Conservation (phyloP, 2,888 invertebrate species). For the Apodemia hepburni region DNA sequence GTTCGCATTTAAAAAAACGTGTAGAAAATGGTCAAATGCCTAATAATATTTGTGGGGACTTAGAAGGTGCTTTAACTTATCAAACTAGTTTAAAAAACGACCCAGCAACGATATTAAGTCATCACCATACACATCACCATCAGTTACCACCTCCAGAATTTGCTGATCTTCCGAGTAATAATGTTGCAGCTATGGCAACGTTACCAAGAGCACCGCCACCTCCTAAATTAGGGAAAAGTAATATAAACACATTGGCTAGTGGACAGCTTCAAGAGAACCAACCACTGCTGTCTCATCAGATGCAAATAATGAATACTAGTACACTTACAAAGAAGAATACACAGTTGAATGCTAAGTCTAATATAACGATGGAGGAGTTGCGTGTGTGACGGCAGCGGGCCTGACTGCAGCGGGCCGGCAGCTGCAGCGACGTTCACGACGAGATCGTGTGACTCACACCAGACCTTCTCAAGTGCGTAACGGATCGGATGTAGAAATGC, state of each 20-base stretch:
- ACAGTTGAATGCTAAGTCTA: constrained; percentile 81
- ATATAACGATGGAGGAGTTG: constrained; percentile 88
- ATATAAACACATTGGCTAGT: constrained; percentile 78
- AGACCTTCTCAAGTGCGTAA: constrained; percentile 74
- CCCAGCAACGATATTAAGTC: constrained; percentile 86
- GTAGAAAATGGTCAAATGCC: constrained; percentile 94
- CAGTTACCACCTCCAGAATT: constrained; percentile 92
- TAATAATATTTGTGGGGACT: constrained; percentile 92
- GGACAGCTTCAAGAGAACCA: constrained; percentile 84
- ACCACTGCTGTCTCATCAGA: constrained; percentile 86
- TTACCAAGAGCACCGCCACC: constrained; percentile 88
- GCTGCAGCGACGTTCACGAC: constrained; percentile 76
- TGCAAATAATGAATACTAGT: constrained; percentile 88
- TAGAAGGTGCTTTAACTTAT: constrained; percentile 80
- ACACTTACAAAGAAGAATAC: constrained; percentile 89
- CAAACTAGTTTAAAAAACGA: constrained; percentile 82
- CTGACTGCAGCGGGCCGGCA: constrained; percentile 78
- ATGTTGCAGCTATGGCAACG: constrained; percentile 76
- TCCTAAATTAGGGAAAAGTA: constrained; percentile 83
- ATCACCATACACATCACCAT: constrained; percentile 89
- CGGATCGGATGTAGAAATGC: constrained; percentile 59
- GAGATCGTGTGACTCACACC: constrained; percentile 78
- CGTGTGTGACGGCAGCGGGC: constrained; percentile 88
- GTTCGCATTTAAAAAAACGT: constrained; percentile 82
- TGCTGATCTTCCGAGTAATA: constrained; percentile 88